These are phyloP conservation scores for Aphis craccivora DNA, from an alignment of 1,140 invertebrate species.

Conservation along the genomic window DNA sequence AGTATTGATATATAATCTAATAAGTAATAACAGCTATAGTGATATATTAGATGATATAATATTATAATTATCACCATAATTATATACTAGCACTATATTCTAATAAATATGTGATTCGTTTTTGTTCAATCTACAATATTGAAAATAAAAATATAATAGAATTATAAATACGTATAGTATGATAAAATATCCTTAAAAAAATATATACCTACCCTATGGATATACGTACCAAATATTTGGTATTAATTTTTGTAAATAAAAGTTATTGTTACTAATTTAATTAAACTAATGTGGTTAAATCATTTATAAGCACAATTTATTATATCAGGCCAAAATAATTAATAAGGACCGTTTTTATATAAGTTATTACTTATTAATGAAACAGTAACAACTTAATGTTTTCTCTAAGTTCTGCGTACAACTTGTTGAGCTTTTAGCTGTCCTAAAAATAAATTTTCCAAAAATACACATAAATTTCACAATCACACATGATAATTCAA, in stretches of 20 bases:
- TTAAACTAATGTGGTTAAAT: neutral
- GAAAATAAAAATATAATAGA: neutral
- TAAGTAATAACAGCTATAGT: too few relatives aligned
- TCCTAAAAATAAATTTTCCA: neutral
- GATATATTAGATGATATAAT: too few relatives aligned
- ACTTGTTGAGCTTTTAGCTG: neutral
- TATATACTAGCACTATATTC: neutral
- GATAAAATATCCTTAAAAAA: neutral
- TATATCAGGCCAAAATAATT: neutral
- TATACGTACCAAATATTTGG: too few relatives aligned
- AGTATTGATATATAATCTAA: too few relatives aligned
- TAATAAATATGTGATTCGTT: neutral
- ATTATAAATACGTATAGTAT: neutral
- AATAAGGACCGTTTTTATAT: neutral
- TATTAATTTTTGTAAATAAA: too few relatives aligned
- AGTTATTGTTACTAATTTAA: neutral
- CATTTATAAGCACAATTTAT: neutral
- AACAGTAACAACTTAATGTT: neutral
- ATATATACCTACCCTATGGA: too few relatives aligned
- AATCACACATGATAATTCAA: neutral
- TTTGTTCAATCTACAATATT: neutral
- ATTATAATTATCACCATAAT: too few relatives aligned
- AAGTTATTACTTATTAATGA: neutral
- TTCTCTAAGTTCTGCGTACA: neutral
- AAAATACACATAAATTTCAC: neutral